Conservation (phyloP, 2,113 vertebrate genomes). For the Gallinago paraguaiae region DNA sequence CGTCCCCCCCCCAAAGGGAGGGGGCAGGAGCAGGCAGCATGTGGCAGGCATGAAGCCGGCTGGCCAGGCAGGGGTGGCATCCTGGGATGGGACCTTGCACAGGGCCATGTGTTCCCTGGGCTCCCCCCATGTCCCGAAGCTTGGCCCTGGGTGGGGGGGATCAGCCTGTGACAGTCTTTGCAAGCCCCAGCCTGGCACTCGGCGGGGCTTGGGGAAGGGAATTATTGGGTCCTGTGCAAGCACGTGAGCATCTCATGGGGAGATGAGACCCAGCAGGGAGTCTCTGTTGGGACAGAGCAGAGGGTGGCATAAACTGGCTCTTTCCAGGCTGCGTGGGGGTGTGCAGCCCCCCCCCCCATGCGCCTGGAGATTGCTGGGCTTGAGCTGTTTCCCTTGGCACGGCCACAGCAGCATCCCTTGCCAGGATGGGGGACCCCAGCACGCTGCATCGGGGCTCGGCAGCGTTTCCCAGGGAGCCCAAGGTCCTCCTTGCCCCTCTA, state of each 20-base stretch:
- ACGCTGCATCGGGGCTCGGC: neutral
- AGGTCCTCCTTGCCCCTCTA: neutral
- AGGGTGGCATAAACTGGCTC: neutral
- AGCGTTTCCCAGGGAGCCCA: neutral
- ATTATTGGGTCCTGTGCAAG: neutral
- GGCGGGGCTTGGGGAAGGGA: neutral
- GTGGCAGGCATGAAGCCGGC: neutral
- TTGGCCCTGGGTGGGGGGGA: neutral
- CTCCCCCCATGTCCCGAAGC: fast-evolving
- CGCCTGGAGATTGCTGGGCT: neutral
- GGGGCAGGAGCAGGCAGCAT: neutral
- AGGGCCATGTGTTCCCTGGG: neutral
- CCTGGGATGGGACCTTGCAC: neutral
- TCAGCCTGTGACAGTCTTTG: neutral
- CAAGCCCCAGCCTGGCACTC: neutral
- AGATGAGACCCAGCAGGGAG: neutral
- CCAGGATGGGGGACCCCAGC: neutral
- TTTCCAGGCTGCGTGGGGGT: neutral
- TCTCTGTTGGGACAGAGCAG: neutral
- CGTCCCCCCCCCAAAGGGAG: neutral
- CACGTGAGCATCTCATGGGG: fast-evolving
- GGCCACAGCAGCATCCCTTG: neutral
- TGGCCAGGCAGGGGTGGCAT: neutral
- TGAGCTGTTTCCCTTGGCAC: neutral
- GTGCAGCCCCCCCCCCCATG: neutral